phyloP scores from a whole-genome alignment of 2,113 vertebrate species.

The Rostratula benghalensis region DNA sequence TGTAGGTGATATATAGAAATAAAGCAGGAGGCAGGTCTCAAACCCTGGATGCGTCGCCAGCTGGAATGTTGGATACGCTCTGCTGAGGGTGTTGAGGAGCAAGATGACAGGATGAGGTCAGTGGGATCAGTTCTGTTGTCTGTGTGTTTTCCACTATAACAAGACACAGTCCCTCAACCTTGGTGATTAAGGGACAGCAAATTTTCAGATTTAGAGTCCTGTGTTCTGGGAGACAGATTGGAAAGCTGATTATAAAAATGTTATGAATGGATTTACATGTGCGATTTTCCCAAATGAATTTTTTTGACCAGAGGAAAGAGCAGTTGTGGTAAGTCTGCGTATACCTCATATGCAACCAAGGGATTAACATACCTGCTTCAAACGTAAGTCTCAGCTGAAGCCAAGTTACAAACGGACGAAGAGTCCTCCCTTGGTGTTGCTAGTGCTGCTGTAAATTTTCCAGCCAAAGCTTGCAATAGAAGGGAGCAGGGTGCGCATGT shows the following conservation, averaged over 20 bases:
- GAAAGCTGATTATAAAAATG: not conserved
- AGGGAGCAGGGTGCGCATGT: not conserved
- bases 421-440: not conserved
- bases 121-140: not conserved
- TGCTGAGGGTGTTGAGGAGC: not conserved
- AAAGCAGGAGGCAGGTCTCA: not conserved
- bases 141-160: not conserved
- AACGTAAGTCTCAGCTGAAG: constrained; percentile 9
- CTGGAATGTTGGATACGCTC: not conserved
- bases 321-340: not conserved
- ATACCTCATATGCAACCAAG: not conserved
- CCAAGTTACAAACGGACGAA: not conserved
- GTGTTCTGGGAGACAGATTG: not conserved
- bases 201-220: not conserved
- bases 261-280: constrained; percentile 12
- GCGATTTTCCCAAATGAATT: not conserved
- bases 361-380: constrained; percentile 6
- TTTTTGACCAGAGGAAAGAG: not conserved
- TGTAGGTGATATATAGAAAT: not conserved
- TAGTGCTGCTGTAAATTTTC: constrained; percentile 12
- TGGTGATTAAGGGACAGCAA: not conserved
- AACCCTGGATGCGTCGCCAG: not conserved
- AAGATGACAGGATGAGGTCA: not conserved
- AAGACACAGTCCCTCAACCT: not conserved
- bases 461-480: not conserved